Evolutionary conservation across 2,797 vertebrate species (phyloP), one percentile per base, ranked within the genome.

Genomic region (Carcharodon carcharias): DNA sequence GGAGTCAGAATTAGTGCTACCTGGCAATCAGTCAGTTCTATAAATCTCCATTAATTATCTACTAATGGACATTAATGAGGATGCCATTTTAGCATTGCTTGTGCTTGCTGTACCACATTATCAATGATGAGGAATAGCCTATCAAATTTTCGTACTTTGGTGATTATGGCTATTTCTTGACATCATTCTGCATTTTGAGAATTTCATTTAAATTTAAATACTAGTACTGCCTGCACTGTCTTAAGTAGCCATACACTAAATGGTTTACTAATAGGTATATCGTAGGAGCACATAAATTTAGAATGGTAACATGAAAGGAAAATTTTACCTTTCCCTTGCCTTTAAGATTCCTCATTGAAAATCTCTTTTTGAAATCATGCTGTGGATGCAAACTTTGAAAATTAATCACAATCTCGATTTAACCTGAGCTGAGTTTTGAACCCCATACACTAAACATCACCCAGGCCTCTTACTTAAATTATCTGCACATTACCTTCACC

Each of bases 141-240:
- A 23, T 67, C 18, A 67, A 67, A 45, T 35, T 67, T 45, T 45
- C 26, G 67, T 69, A 50, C 8, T 45, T 23, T 28, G 0, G n/a
- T 67, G 11, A 28, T 21, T 69, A 28, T 91, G 88, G 61, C 54
- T 61, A 93, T 65, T 93, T 63, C 58, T 93, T 93, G 61, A 65
- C n/a, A 93, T 9, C 7, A 7, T 65, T 63, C 91, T 40, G 11
- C 16, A 93, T 65, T 93, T 61, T n/a, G 4, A 61, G 56, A 63
- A 63, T n/a, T 65, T 65, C 35, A 40, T 93, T 93, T 65, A 91
- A 91, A 61, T 91, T 91, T 61, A 93, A 65, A 40, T 65, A 65
- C 8, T 61, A 45, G n/a, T 21, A 65, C 6, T 93, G 58, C 31
- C 91, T 65, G 56, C 4, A 28, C 18, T 85, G 40, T 85, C 40